These are phyloP conservation scores for Eurytoma californica DNA, from an alignment of 2,888 invertebrate genomes.

Conservation along the genomic window DNA sequence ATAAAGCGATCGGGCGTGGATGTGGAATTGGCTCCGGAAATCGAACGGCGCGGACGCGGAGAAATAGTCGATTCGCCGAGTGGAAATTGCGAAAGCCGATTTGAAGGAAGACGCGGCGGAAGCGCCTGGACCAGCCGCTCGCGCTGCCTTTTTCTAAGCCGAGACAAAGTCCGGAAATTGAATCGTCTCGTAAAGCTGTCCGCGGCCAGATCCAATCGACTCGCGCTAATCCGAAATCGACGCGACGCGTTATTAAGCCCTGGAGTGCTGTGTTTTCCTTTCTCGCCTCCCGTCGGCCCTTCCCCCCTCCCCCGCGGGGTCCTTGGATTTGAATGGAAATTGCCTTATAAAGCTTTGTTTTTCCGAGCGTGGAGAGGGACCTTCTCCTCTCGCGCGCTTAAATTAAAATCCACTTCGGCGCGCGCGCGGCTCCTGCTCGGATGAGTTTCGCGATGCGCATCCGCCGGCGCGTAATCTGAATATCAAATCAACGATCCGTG, in stretches of 20 bases:
- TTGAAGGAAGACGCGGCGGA: conserved; percentile 18
- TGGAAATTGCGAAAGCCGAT: conserved; percentile 38
- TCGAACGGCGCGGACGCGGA: too few relatives aligned
- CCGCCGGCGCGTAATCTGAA: too few relatives aligned
- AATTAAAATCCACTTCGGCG: too few relatives aligned
- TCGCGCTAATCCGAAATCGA: conserved; percentile 34
- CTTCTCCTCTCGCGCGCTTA: too few relatives aligned
- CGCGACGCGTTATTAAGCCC: conserved; percentile 13
- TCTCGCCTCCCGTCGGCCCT: too few relatives aligned
- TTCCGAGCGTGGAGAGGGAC: too few relatives aligned
- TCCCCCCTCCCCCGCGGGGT: not conserved
- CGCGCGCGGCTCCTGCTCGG: too few relatives aligned
- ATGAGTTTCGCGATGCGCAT: too few relatives aligned
- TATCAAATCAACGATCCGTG: too few relatives aligned
- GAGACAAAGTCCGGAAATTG: conserved; percentile 46
- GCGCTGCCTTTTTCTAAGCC: not conserved
- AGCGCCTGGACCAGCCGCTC: not conserved
- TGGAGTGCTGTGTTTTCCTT: not conserved
- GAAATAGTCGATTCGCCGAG: not conserved
- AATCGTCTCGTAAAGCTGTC: conserved; percentile 27
- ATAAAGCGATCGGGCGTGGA: too few relatives aligned
- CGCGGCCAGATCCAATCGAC: conserved; percentile 15
- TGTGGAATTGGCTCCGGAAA: too few relatives aligned
- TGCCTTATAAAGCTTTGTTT: not conserved
- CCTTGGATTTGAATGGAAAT: conserved; percentile 19